Evolutionary conservation across 2,888 invertebrate species (phyloP).

Genomic region (Hemicrepidius hirtus): DNA sequence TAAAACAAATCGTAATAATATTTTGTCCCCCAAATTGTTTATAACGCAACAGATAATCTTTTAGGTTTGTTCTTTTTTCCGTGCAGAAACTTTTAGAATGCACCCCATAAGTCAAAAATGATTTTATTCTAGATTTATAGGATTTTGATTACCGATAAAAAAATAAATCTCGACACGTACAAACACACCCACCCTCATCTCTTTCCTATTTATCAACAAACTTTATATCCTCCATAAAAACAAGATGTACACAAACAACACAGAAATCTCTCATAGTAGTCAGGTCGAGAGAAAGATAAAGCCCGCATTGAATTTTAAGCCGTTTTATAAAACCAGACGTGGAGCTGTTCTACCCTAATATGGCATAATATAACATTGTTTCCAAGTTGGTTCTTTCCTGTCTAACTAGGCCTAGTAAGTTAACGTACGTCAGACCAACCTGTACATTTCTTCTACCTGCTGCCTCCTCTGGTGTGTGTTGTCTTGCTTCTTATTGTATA

Average conservation of each 20-base stretch:
- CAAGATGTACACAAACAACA: constrained; percentile 20
- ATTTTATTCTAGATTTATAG: too few relatives aligned
- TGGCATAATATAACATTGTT: constrained; percentile 66
- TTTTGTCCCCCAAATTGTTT: too few relatives aligned
- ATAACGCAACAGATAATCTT: too few relatives aligned
- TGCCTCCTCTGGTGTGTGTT: constrained; percentile 17
- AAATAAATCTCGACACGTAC: background rate
- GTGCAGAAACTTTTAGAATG: too few relatives aligned
- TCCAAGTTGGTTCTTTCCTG: constrained; percentile 57
- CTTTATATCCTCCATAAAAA: constrained; percentile 22
- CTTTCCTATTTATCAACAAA: constrained; percentile 23
- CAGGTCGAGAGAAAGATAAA: constrained; percentile 16
- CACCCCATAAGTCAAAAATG: too few relatives aligned
- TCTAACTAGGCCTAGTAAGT: constrained; percentile 46
- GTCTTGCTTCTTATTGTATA: constrained; percentile 34
- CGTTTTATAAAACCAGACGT: constrained; percentile 53
- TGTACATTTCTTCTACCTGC: constrained; percentile 31
- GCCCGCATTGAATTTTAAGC: constrained; percentile 38
- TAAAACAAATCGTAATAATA: too few relatives aligned
- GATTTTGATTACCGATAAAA: background rate
- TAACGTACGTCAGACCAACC: constrained; percentile 32
- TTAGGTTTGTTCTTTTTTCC: too few relatives aligned
- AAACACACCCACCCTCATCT: constrained; percentile 2
- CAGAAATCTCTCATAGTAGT: constrained; percentile 14
- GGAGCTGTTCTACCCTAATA: constrained; percentile 64